Evolutionary conservation across 2,888 invertebrate genomes (phyloP).

Genomic region (Tromatobia lineatoria): DNA sequence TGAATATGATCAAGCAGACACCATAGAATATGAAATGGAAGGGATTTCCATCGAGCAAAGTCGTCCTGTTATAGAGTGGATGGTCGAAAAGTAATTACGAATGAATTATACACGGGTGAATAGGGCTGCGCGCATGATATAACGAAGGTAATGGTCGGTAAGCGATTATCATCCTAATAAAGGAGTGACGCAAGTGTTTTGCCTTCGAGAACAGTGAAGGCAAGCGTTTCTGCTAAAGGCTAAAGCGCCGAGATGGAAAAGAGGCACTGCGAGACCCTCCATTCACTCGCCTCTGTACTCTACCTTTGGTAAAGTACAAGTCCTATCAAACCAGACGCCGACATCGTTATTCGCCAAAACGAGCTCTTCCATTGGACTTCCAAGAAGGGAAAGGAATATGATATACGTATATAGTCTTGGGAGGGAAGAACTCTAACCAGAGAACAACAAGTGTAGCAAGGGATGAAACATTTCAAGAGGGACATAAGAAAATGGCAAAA

Average conservation of each 20-base stretch:
- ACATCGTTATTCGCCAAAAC: constrained; percentile 37
- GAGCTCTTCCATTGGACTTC: constrained; percentile 37
- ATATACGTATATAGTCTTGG: constrained; percentile 18
- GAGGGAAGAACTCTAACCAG: constrained; percentile 22
- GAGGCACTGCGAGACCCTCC: constrained; percentile 37
- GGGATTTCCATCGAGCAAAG: constrained; percentile 59
- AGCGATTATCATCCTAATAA: constrained; percentile 84
- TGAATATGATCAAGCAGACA: neutral
- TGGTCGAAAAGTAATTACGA: constrained; percentile 81
- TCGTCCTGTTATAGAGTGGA: constrained; percentile 64
- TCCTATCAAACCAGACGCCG: constrained; percentile 56
- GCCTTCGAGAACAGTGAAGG: constrained; percentile 55
- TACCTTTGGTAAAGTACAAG: constrained; percentile 55
- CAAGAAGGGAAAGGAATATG: constrained; percentile 23
- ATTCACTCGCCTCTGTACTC: constrained; percentile 31
- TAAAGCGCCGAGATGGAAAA: constrained; percentile 39
- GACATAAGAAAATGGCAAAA: constrained; percentile 1
- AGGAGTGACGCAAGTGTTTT: constrained; percentile 81
- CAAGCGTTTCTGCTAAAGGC: constrained; percentile 58
- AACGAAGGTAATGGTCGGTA: constrained; percentile 82
- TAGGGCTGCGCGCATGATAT: constrained; percentile 80
- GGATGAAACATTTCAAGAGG: constrained; percentile 23
- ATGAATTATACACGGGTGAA: constrained; percentile 79
- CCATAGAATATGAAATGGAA: constrained; percentile 47
- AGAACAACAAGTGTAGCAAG: neutral